Base-by-base conservation (phyloP, 2,888 invertebrate genomes). In the Seira musarum region DNA sequence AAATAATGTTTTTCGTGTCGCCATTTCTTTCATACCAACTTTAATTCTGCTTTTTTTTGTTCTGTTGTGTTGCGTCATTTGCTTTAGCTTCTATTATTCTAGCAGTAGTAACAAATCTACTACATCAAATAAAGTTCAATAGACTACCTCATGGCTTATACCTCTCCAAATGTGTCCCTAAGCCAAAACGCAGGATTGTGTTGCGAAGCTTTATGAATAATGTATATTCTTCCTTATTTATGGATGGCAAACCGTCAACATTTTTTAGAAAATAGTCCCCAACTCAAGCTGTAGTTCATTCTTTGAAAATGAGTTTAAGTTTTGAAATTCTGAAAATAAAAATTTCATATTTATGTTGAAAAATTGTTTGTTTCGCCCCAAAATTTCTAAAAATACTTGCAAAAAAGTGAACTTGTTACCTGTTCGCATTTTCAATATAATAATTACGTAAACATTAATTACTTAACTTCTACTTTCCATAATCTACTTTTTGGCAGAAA, bases 41-140 rank as follows among this genome's bases (percentile, higher is more conserved):
- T 40, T 40, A 40, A 40, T 6, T 13, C 40, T 40, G n/a, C n/a
- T n/a, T n/a, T n/a, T n/a, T n/a, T n/a, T n/a, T n/a, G n/a, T 40
- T 40, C 40, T 57, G 57, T 5, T 8, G n/a, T 15, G 57, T 57
- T 57, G 17, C 57, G 57, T 57, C 57, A 57, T 57, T 57, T 57
- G 17, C n/a, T 40, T 8, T 15, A 57, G 6, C 17, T 15, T n/a
- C 8, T 57, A 57, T 57, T 57, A 10, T 57, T 57, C 57, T 40
- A 40, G 6, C 40, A 40, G 13, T 13, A n/a, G n/a, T n/a, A n/a
- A n/a, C n/a, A 40, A 5, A 8, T 40, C 13, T 40, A 8, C 40
- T 8, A 57, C 57, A 57, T 13, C n/a, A n/a, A 57, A 57, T 13
- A 57, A 57, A 17, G 57, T 57, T 57, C 57, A 57, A 57, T 57